A percentile compares a stretch with the other conserved stretches of the same genome.
phyloP scores from a whole-genome alignment of 2,113 vertebrate species.

The Tachuris rubrigastra region DNA sequence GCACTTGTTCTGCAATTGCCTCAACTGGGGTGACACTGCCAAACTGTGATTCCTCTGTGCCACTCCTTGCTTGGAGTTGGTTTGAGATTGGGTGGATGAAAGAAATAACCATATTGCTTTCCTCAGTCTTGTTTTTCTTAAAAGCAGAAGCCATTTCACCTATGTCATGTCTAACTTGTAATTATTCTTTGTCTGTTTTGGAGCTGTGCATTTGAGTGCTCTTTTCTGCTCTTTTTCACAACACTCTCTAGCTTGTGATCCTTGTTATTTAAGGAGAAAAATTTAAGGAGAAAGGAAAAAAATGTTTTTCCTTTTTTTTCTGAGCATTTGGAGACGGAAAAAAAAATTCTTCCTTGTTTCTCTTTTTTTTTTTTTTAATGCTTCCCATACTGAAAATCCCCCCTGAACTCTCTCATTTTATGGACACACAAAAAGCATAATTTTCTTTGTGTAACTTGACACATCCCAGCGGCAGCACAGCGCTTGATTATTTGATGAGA shows the following conservation, averaged over 20 bases:
- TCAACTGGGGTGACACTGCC: background rate
- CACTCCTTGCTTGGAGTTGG: background rate
- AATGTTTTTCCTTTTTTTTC: background rate
- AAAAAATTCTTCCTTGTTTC: background rate
- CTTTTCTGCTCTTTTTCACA: constrained; percentile 50
- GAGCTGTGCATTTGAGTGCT: constrained; percentile 42
- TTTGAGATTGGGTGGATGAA: background rate
- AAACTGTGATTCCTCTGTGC: background rate
- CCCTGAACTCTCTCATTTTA: constrained; percentile 67
- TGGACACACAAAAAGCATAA: constrained; percentile 61
- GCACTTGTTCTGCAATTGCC: background rate
- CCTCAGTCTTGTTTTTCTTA: constrained; percentile 35
- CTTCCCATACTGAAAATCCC: constrained; percentile 61
- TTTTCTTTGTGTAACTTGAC: constrained; percentile 68
- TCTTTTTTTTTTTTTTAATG: background rate
- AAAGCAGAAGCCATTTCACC: constrained; percentile 43
- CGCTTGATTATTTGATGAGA: constrained; percentile 66
- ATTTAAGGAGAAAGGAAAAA: constrained; percentile 30
- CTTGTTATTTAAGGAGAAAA: constrained; percentile 37
- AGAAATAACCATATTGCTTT: background rate
- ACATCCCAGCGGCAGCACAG: constrained; percentile 55
- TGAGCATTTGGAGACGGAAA: background rate
- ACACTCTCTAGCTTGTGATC: constrained; percentile 39
- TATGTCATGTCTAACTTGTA: constrained; percentile 28
- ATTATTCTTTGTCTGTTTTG: constrained; percentile 55